phyloP scores from a whole-genome alignment of 30 jellyfish, hydroid and myxozoan genomes.

The Turritopsis rubra region DNA sequence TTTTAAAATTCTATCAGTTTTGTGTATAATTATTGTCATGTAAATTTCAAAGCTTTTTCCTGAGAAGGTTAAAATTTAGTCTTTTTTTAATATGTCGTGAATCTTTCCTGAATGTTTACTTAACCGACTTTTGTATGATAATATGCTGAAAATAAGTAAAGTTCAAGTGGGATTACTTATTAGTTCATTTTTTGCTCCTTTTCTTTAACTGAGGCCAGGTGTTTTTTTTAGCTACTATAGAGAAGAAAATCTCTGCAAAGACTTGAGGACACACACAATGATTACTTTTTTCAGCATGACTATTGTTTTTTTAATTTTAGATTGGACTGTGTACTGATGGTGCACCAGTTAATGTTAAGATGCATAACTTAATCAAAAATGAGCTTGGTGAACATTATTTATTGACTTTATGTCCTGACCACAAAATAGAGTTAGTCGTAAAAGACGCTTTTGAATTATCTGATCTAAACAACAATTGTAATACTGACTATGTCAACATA shows the following conservation, averaged over 20 bases:
- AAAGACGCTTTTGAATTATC: slow-evolving; percentile 6
- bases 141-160: no score
- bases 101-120: no score
- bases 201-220: no score
- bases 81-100: no score
- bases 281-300: background rate
- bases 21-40: background rate
- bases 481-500: slow-evolving; percentile 8
- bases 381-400: slow-evolving; percentile 30
- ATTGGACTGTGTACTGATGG: slow-evolving; percentile 29
- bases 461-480: background rate
- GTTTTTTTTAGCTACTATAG: background rate
- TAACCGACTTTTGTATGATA: no score
- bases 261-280: background rate
- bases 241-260: background rate
- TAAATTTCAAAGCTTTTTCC: no score
- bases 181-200: no score
- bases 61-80: no score
- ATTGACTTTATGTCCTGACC: slow-evolving; percentile 5
- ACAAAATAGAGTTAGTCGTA: slow-evolving; percentile 9
- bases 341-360: slow-evolving; percentile 12
- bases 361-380: slow-evolving; percentile 3
- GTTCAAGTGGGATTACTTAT: no score
- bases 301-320: background rate
- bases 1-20: background rate